These are phyloP conservation scores for Neomonachus schauinslandi DNA, from an alignment of 2,113 vertebrate species.

Conservation along the genomic window DNA sequence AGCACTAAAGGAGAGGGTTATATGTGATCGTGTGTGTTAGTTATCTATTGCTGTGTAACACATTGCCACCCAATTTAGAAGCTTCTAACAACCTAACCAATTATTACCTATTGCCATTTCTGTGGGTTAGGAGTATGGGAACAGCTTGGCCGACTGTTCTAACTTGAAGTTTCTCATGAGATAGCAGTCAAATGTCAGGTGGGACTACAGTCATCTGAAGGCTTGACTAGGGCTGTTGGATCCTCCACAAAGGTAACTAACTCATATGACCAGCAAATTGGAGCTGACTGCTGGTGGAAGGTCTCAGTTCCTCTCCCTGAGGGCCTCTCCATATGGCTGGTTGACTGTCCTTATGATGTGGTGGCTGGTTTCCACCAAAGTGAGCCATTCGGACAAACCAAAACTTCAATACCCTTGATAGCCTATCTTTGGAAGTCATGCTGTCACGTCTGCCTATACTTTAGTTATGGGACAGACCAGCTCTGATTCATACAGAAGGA, in stretches of 20 bases:
- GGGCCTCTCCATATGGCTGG: neutral
- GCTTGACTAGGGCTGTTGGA: neutral
- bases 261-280: too few relatives aligned
- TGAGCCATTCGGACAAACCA: neutral
- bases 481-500: neutral
- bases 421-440: neutral
- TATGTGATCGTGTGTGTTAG: neutral
- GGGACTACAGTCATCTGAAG: neutral
- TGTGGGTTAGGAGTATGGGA: neutral
- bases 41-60: neutral
- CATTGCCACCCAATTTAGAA: neutral
- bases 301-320: neutral
- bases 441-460: neutral
- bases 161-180: neutral
- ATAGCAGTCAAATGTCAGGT: neutral
- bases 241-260: neutral
- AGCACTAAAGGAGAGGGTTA: constrained; percentile 56
- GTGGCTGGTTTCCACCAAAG: neutral
- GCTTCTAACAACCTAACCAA: neutral
- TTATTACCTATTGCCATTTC: neutral
- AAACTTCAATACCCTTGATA: neutral
- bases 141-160: neutral
- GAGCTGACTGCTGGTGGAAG: neutral
- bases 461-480: neutral
- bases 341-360: neutral